Evolutionary conservation across 2,888 invertebrate genomes (phyloP), one percentile per base, ranked within the genome.

Genomic region (Diloba caeruleocephala): DNA sequence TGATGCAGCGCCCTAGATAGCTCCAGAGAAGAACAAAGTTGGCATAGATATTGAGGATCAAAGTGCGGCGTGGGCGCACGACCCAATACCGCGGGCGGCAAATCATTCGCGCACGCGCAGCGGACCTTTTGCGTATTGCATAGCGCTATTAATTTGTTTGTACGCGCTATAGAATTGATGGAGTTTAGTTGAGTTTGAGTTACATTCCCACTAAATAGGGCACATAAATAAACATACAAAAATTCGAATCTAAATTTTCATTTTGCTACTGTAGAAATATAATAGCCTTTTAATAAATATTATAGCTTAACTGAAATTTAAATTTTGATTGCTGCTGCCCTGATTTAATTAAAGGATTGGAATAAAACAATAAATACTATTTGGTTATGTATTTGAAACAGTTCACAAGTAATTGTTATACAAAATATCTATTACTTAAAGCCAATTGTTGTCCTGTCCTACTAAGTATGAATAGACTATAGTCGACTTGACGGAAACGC

Each of bases 1-100:
- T 77, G 83, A 82, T 87, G 84, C 83, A 88, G 78, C 82, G 89
- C 75, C 86, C 88, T 88, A 90, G 87, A 90, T 90, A 86, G 85
- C 78, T 85, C 87, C 84, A 86, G 84, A 84, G 87, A 82, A 87
- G 88, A 89, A 89, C 88, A 84, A 84, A 90, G 88, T 92, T 93
- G 92, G 92, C 92, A 92, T 93, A 89, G 90, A 91, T 87, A 83
- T 85, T 76, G 83, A 79, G 87, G 90, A 91, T 90, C 92, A 92
- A 92, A 91, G 92, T 91, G 90, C 90, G 81, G 85, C 85, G 92
- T 92, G 90, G 92, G 92, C 90, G 91, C 85, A 76, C 87, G 92
- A 87, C 91, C 91, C 84, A 90, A 92, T 92, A 92, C 92, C 90
- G 78, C 87, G 78, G 78, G 78, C 81, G 73, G 77, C 76, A 75